A percentile compares a stretch with the other conserved stretches of the same genome.
Evolutionary conservation across 2,797 vertebrate genomes (phyloP).

Genomic region (Clamator glandarius): DNA sequence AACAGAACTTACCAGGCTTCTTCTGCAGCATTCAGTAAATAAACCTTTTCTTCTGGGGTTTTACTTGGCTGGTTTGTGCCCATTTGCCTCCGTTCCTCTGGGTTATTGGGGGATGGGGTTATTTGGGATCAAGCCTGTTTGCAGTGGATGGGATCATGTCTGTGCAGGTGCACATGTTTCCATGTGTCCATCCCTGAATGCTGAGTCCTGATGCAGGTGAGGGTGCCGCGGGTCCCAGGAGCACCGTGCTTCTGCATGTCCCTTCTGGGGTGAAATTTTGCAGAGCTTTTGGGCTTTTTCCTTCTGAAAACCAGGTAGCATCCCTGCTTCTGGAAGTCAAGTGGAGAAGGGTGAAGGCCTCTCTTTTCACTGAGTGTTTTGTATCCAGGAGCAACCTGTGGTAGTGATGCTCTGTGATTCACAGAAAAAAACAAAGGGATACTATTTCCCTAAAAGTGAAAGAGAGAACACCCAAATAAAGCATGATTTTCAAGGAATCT

Average conservation of each 20-base stretch:
- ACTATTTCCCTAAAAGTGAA: not conserved
- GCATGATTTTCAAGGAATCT: not conserved
- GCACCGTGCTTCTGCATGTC: not conserved
- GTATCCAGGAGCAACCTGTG: not conserved
- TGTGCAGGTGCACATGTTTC: not conserved
- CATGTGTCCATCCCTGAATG: not conserved
- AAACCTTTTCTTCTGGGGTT: conserved; percentile 64
- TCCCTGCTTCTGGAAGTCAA: not conserved
- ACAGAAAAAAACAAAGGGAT: not conserved
- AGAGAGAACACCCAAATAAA: not conserved
- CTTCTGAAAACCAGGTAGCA: not conserved
- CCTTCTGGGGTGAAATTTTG: not conserved
- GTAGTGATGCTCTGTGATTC: not conserved
- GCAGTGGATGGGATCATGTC: not conserved
- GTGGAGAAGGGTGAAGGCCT: not conserved
- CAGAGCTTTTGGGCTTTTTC: not conserved
- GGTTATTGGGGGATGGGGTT: not conserved
- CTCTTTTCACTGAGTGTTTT: not conserved
- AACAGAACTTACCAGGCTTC: conserved; percentile 90
- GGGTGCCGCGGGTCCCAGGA: not conserved
- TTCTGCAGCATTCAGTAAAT: conserved; percentile 90
- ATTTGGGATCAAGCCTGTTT: not conserved
- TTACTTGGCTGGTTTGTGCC: not conserved
- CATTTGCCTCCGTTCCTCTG: not conserved
- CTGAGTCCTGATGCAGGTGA: not conserved